Evolutionary conservation across 2,797 vertebrate genomes (phyloP), one percentile per base, ranked within the genome.

Genomic region (Chaetophractus vellerosus): DNA sequence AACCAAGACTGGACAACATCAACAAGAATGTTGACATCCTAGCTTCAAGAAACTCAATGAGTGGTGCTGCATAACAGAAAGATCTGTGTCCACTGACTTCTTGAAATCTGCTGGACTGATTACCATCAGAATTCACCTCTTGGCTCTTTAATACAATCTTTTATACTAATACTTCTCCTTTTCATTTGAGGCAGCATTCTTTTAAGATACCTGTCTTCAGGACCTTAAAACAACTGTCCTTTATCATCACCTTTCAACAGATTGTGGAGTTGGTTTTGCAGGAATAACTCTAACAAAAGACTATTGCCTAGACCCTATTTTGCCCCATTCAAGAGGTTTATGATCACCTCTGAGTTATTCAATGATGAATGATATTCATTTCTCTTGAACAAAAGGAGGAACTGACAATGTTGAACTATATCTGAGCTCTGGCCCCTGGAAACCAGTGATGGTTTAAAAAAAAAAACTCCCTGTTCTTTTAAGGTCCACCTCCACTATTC

Each of bases 401-500:
- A 85, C n/a, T 76, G 31, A 85, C 48, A 38, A 9, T 78, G 45
- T 68, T 85, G 71, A 92, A 55, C 66, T 84, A 78, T 85, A 76
- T 68, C 23, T 76, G 59, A 85, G 31, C 31, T 61, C 38, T 78
- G 18, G 61, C 23, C 85, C 23, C 71, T 48, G 31, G 48, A 85
- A 85, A 68, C 16, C 45, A 68, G 24, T 50, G 55, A 41, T 59
- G 23, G 31, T 26, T 52, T 68, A 31, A 85, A 68, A 26, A 76
- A 31, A 85, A 68, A 26, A 45, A 14, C 26, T 36, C 64, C 23
- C 15, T 45, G 6, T 38, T 50, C 23, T 85, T 80, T 76, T 85
- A 64, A 92, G 48, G 52, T 12, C 31, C 8, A 84, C 23, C 31
- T 76, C 21, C 41, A 50, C 5, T 38, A 38, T 38, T 38, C 38